These are phyloP conservation scores for Raphicerus campestris DNA, from an alignment of 2,113 vertebrate species.

Conservation along the genomic window DNA sequence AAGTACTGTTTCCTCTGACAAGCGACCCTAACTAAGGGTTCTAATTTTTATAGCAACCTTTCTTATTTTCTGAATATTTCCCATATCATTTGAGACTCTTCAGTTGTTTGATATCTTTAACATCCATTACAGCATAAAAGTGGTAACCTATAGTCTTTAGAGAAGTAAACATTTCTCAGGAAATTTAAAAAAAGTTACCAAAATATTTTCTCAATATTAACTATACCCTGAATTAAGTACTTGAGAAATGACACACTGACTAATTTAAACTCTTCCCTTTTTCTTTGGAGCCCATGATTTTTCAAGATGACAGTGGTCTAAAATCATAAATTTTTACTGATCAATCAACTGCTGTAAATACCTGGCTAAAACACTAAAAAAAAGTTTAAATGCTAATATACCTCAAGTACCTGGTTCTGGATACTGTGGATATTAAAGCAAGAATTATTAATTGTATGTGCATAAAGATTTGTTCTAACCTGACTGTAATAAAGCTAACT, in stretches of 20 bases:
- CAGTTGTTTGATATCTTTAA: neutral
- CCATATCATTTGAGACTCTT: neutral
- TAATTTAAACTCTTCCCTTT: neutral
- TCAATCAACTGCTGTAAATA: neutral
- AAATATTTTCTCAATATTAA: neutral
- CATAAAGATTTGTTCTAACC: neutral
- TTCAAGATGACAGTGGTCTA: slow-evolving; percentile 22
- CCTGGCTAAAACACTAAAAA: neutral
- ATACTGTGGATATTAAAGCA: neutral
- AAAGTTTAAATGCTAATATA: slow-evolving; percentile 9
- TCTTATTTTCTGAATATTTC: slow-evolving; percentile 12
- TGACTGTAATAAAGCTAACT: slow-evolving; percentile 29
- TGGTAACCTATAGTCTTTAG: neutral
- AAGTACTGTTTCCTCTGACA: neutral
- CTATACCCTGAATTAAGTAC: neutral
- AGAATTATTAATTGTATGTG: neutral
- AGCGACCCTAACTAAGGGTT: neutral
- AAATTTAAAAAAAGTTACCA: neutral
- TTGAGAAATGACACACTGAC: slow-evolving; percentile 18
- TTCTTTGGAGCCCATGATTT: slow-evolving; percentile 24
- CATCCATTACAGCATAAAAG: neutral
- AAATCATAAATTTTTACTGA: neutral
- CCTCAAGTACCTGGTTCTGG: neutral
- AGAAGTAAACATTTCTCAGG: slow-evolving; percentile 1
- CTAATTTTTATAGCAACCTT: neutral